Base-by-base conservation (phyloP, 2,888 invertebrate genomes). In the Tromatobia lineatoria region DNA sequence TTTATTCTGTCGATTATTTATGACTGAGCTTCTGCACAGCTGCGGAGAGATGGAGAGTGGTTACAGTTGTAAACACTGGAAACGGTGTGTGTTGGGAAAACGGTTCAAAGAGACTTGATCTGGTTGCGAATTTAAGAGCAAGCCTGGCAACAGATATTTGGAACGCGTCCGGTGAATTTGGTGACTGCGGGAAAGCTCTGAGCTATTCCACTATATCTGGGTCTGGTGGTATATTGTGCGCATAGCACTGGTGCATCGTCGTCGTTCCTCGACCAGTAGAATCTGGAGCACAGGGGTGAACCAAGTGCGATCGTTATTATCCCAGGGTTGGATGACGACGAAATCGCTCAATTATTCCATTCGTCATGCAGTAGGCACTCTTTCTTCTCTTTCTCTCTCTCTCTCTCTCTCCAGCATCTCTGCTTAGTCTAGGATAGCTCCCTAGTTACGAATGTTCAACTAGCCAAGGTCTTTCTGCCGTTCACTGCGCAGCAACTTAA, bases 271-370 rank as follows among this genome's bases (percentile, higher is more conserved):
- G 70, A 81, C 47, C 57, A 52, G 23, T 50, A 71, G 47, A 66
- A 77, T 81, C 54, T 82, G 20, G 76, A 82, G 70, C 82, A 71
- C 64, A 45, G 47, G 54, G 71, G 13, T 77, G 23, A 66, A 71
- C 23, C 69, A 67, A 80, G 69, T 75, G 50, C 74, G 66, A 74
- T 67, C 34, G 66, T 67, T 71, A 61, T 45, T 15, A 25, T 38
- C 23, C 57, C 67, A 45, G 25, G 45, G 50, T 45, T 67, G 45
- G 47, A 42, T 38, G 67, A 42, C 52, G 82, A 78, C 66, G 20
- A 73, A 78, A 78, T 82, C 54, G 67, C 42, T 78, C 73, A 82
- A 82, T 82, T 82, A 78, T 82, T 82, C 38, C 70, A 78, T 78
- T 82, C 82, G 77, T 50, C 78, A 67, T 66, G 57, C 59, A 29